Conservation (phyloP, 2,113 vertebrate genomes). For the Cebus imitator region DNA sequence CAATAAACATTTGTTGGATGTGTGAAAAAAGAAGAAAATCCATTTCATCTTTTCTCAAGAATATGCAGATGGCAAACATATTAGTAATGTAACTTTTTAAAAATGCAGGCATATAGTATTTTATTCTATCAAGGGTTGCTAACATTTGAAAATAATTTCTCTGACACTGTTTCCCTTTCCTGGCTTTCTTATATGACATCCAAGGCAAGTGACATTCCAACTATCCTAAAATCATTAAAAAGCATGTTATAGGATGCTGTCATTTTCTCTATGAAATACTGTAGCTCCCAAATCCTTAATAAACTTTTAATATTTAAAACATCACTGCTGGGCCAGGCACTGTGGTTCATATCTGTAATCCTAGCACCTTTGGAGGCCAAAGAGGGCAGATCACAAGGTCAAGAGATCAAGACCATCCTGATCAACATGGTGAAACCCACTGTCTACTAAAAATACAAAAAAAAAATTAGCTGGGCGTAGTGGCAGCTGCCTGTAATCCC, state of each 20-base stretch:
- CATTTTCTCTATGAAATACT: not conserved
- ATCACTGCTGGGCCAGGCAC: not conserved
- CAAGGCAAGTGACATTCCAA: not conserved
- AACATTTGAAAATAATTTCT: slow-evolving; percentile 13
- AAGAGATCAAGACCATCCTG: too few relatives aligned
- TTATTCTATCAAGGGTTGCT: not conserved
- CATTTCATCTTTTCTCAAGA: not conserved
- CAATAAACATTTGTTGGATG: not conserved
- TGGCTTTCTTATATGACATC: not conserved
- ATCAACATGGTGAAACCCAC: too few relatives aligned
- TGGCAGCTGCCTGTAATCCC: too few relatives aligned
- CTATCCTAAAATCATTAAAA: not conserved
- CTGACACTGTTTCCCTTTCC: not conserved
- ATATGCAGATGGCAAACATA: not conserved
- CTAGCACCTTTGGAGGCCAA: too few relatives aligned
- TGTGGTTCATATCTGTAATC: too few relatives aligned
- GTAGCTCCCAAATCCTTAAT: not conserved
- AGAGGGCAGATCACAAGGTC: too few relatives aligned
- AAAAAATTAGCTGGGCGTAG: too few relatives aligned
- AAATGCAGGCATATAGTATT: not conserved
- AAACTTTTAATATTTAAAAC: slow-evolving; percentile 38
- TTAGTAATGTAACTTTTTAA: not conserved
- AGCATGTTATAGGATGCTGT: not conserved
- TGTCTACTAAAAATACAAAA: too few relatives aligned
- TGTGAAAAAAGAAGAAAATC: slow-evolving; percentile 28